phyloP scores from a whole-genome alignment of 1,140 invertebrate genomes.

The Papilio aristodemus region DNA sequence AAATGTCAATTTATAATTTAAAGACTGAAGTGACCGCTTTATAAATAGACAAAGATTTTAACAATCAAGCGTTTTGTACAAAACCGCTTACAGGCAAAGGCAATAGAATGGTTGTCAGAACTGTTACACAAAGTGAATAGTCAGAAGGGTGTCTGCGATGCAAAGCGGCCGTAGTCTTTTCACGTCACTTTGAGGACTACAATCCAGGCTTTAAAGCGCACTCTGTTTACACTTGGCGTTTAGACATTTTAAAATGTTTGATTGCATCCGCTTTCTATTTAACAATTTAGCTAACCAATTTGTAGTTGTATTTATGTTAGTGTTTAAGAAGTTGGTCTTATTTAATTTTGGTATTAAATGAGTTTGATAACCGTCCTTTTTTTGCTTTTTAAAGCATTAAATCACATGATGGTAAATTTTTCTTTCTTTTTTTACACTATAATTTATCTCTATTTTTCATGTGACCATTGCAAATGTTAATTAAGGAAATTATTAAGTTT shows the following conservation, averaged over 20 bases:
- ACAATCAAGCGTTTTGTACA: neutral
- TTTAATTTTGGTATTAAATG: no score
- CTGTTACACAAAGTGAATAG: slow-evolving; percentile 24
- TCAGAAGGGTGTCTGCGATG: slow-evolving; percentile 31
- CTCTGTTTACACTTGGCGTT: slow-evolving; percentile 14
- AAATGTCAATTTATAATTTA: no score
- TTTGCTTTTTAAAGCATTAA: no score
- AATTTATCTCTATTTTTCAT: neutral
- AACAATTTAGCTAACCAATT: neutral
- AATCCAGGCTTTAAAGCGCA: slow-evolving; percentile 25
- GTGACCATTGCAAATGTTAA: neutral
- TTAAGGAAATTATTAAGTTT: no score
- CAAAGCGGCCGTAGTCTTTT: slow-evolving; percentile 23
- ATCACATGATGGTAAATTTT: no score
- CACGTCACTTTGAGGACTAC: slow-evolving; percentile 31
- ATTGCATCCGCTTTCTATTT: neutral
- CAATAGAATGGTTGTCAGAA: slow-evolving; percentile 21
- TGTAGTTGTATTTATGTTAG: neutral
- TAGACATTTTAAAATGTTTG: neutral
- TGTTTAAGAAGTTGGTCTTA: no score
- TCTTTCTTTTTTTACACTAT: neutral
- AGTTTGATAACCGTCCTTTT: no score
- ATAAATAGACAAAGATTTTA: neutral
- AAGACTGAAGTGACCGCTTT: no score
- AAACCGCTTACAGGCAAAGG: neutral